These are phyloP conservation scores for Rhinolophus ferrumequinum DNA, from an alignment of 2,113 vertebrate species.

Conservation along the genomic window DNA sequence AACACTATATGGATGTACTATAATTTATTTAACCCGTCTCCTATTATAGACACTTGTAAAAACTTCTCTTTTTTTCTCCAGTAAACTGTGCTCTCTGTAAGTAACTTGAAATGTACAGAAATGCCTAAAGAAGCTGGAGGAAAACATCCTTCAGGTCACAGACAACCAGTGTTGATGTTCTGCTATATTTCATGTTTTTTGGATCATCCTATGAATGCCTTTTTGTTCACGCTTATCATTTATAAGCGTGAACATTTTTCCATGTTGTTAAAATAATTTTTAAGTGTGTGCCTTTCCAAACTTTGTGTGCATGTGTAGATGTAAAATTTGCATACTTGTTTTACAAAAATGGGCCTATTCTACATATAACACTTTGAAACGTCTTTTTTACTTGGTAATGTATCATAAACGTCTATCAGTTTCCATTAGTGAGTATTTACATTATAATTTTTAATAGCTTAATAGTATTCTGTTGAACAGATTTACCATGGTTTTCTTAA, in stretches of 20 bases:
- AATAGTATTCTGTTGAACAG: neutral
- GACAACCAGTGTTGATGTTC: neutral
- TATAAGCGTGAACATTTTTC: neutral
- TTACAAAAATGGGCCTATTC: neutral
- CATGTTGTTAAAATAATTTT: neutral
- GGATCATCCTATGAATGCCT: neutral
- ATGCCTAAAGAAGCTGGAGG: neutral
- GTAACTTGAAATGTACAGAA: neutral
- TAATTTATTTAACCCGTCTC: neutral
- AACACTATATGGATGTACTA: neutral
- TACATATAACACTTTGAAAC: neutral
- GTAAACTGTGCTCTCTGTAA: neutral
- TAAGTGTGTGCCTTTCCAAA: neutral
- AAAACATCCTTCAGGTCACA: neutral
- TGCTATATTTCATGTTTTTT: neutral
- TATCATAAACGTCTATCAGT: neutral
- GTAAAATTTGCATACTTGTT: neutral
- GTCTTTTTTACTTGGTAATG: neutral
- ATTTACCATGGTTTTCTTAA: conserved; percentile 31
- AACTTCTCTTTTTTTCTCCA: neutral
- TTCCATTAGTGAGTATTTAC: neutral
- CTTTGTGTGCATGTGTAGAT: neutral
- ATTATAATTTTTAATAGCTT: neutral
- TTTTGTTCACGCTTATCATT: neutral
- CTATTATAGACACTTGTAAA: neutral